Conservation (phyloP, 2,888 invertebrate genomes). For the Frankliniella fusca region DNA sequence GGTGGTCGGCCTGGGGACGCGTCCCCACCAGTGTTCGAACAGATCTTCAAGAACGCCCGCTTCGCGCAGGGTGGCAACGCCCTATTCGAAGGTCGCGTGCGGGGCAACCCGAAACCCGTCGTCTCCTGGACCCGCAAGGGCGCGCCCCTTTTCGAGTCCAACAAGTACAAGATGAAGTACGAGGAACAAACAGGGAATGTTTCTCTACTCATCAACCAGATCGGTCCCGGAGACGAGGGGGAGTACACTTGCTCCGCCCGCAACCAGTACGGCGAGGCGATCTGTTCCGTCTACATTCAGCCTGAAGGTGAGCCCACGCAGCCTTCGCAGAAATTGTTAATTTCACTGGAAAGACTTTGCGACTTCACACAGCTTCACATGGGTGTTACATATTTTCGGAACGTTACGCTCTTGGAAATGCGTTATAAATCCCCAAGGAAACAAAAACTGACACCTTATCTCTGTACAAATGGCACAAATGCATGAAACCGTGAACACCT, state of each 20-base stretch:
- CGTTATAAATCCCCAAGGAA: too few relatives aligned
- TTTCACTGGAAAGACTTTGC: too few relatives aligned
- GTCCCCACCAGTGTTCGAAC: slow-evolving; percentile 91
- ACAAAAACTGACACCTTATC: too few relatives aligned
- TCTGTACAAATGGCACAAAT: too few relatives aligned
- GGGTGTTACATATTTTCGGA: too few relatives aligned
- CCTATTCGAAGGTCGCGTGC: slow-evolving; percentile 84
- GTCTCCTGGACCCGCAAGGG: slow-evolving; percentile 89
- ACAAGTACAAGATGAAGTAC: slow-evolving; percentile 85
- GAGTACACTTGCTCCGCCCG: slow-evolving; percentile 94
- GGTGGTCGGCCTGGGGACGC: slow-evolving; percentile 63
- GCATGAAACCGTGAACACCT: too few relatives aligned
- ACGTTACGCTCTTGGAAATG: too few relatives aligned
- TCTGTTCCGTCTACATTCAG: slow-evolving; percentile 91
- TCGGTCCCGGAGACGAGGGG: slow-evolving; percentile 93
- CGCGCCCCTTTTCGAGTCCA: slow-evolving; percentile 74
- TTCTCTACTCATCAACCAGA: slow-evolving; percentile 85
- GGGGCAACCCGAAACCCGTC: slow-evolving; percentile 85
- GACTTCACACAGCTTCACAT: too few relatives aligned
- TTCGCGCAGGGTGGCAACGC: slow-evolving; percentile 94
- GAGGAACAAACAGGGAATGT: slow-evolving; percentile 87
- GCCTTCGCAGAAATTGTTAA: too few relatives aligned
- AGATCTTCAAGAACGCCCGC: slow-evolving; percentile 89
- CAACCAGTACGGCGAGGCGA: slow-evolving; percentile 94
- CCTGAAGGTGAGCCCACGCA: slow-evolving; percentile 71